A percentile compares a stretch with the other conserved stretches of the same genome.
Evolutionary conservation across 2,797 vertebrate species (phyloP).

Genomic region (Tachyglossus aculeatus): DNA sequence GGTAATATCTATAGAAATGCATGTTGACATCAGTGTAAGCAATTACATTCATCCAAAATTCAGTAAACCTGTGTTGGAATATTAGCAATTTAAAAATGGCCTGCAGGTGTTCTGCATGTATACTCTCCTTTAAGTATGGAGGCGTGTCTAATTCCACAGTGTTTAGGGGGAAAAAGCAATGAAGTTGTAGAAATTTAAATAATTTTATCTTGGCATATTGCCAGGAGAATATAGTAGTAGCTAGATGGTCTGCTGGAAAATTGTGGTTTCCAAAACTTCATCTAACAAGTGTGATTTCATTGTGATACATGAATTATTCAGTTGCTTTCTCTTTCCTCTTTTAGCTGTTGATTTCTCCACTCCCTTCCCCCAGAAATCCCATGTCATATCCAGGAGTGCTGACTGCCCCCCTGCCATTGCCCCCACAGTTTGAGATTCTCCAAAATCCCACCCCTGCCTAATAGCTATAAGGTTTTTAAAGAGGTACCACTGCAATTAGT

Average conservation of each 20-base stretch:
- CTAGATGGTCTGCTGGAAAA: too few species aligned
- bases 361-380: slow-evolving; percentile 26
- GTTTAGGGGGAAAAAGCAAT: slow-evolving; percentile 11
- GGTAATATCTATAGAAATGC: slow-evolving; percentile 40
- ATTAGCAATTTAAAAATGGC: slow-evolving; percentile 40
- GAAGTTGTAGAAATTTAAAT: slow-evolving; percentile 27
- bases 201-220: slow-evolving; percentile 26
- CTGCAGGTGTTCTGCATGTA: slow-evolving; percentile 47
- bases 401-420: too few species aligned
- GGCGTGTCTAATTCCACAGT: slow-evolving; percentile 2
- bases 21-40: slow-evolving; percentile 36
- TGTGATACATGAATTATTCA: slow-evolving; percentile 46
- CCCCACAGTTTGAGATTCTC: too few species aligned
- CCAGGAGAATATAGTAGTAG: too few species aligned
- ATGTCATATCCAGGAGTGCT: too few species aligned
- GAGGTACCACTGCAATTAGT: too few species aligned
- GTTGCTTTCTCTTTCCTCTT: slow-evolving; percentile 51
- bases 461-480: too few species aligned
- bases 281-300: too few species aligned
- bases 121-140: not conserved
- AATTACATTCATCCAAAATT: slow-evolving; percentile 38
- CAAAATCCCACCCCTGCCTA: too few species aligned
- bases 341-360: not conserved
- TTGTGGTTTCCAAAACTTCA: too few species aligned
- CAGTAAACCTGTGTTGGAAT: slow-evolving; percentile 59